Evolutionary conservation across 2,888 invertebrate genomes (phyloP), one percentile per base, ranked within the genome.

Genomic region (Eledona agricola): DNA sequence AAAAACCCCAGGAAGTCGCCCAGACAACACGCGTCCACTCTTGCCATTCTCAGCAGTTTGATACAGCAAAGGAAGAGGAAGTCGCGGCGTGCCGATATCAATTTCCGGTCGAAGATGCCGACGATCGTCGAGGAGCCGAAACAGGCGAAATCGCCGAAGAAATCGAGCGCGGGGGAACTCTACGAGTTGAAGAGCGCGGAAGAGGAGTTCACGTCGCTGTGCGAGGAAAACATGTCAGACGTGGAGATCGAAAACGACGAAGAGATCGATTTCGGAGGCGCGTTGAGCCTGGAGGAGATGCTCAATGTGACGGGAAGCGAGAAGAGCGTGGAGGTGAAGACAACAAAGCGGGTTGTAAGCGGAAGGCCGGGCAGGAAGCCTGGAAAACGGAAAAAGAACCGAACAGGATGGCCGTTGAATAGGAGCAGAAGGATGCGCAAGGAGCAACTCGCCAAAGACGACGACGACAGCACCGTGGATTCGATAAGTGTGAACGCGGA

Each of bases 11-110:
- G 93, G 23, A 93, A 93, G 70, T 92, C 91, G 0, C 93, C 93
- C 0, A 79, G 93, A 11, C 93, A 93, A 71, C 93, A 93, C 70
- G 93, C 93, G 0, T 92, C 92, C 0, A 93, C 93, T 0, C 75
- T 92, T 51, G 93, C 93, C 0, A 89, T 93, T 49, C 83, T 93
- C 1, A 86, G 87, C 23, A 85, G 86, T 42, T 73, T 87, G 11
- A 76, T 85, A 4, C 80, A 84, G 19, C 78, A 82, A 35, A 74
- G 83, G 46, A 80, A 78, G 62, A 70, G 77, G 53, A 60, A 80
- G 78, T 62, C 67, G 3, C 58, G 65, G 38, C 60, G 64, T 38
- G 52, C 38, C 4, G 59, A 64, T 46, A 54, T 61, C 12, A 49
- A 52, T 17, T 47, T 47, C n/a, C 42, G 50, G 7, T 22, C 45